Percentiles rank a stretch among this genome's conserved stretches.
phyloP scores from a whole-genome alignment of 2,113 vertebrate genomes.

The Muscicapa adusta region DNA sequence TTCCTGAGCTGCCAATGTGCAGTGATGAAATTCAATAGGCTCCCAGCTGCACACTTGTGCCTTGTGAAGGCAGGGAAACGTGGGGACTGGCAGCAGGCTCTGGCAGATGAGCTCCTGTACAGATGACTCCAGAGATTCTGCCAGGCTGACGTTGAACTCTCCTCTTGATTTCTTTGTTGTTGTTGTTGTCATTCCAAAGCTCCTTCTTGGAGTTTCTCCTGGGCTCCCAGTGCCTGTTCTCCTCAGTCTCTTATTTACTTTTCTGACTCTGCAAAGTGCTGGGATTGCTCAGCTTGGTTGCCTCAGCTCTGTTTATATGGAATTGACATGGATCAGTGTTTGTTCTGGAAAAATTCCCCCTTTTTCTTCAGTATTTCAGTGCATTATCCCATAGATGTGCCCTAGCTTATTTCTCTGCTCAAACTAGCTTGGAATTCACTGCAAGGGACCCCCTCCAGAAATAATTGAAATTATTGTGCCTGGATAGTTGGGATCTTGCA shows the following conservation, averaged over 20 bases:
- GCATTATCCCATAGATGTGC: neutral
- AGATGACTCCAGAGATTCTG: conserved; percentile 33
- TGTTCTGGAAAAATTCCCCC: neutral
- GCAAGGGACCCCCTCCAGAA: neutral
- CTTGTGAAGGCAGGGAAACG: conserved; percentile 22
- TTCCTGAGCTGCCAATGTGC: conserved; percentile 16
- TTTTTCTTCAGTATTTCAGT: neutral
- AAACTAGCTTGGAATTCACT: neutral
- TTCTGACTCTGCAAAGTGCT: neutral
- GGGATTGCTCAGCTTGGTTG: neutral
- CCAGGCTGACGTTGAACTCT: conserved; percentile 25
- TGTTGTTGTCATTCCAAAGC: neutral
- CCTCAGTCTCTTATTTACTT: neutral
- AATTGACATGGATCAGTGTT: neutral
- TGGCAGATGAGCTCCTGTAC: conserved; percentile 46
- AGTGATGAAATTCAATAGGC: conserved; percentile 11
- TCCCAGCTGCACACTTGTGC: conserved; percentile 47
- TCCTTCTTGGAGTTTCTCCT: neutral
- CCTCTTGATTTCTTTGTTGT: neutral
- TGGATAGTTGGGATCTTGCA: neutral
- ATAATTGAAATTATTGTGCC: neutral
- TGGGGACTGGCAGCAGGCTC: conserved; percentile 45
- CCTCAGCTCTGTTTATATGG: neutral
- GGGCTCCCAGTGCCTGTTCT: neutral
- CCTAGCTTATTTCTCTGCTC: neutral